Evolutionary conservation across 2,888 invertebrate genomes (phyloP), one percentile per base, ranked within the genome.

Genomic region (Amiota communis): DNA sequence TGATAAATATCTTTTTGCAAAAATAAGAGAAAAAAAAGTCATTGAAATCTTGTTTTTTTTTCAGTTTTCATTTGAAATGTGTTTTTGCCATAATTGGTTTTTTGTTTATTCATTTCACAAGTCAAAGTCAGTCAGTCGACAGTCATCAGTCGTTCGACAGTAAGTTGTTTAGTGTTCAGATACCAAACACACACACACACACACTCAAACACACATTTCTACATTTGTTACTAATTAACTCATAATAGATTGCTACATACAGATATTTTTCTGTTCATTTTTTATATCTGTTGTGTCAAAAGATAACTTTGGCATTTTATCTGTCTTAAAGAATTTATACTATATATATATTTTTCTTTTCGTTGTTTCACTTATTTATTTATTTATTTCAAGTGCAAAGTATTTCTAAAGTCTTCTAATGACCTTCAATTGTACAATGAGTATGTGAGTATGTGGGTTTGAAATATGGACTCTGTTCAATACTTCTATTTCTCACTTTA

Each of bases 291-390:
- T 76, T 77, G 74, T 47, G 48, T 71, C n/a, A 59, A 47, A 71
- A 69, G 84, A 82, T 82, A 81, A 75, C 75, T 79, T 69, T 74
- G 82, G 84, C 51, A 82, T 82, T 83, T 82, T 76, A 82, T 82
- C 82, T 59, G 12, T 13, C 15, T 57, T 15, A 15, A 15, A 57
- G 57, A 13, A 59, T 59, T 59, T 59, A 36, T 36, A 36, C n/a
- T n/a, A n/a, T 1, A 23, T 3, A 23, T n/a, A 23, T 23, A 23
- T 36, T 36, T 36, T 36, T 36, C 36, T 36, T 6, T 36, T 36
- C 36, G 36, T 36, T 36, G 6, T 36, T 36, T 36, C 36, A 36
- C 6, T 36, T 36, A 36, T 36, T 36, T 36, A 36, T 36, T 36
- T 36, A 36, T 36, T 36, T 36, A 36, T 6, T 36, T 36, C 36